Evolutionary conservation across 2,113 vertebrate species (phyloP).

Genomic region (Mormoops blainvillei): DNA sequence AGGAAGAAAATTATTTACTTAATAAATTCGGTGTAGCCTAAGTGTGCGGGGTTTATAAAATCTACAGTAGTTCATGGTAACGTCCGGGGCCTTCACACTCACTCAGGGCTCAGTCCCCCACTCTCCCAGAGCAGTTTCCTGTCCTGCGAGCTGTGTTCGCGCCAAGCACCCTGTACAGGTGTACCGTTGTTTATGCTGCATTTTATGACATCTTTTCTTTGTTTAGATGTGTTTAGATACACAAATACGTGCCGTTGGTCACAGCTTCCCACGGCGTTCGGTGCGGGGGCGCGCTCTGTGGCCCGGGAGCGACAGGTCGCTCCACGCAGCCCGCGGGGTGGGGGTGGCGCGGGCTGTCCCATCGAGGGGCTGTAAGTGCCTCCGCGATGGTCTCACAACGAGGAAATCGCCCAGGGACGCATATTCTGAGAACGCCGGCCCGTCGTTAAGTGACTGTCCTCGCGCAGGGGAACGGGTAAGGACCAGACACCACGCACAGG

Average conservation of each 20-base stretch:
- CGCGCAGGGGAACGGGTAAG: too few species aligned
- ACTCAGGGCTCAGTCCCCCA: too few species aligned
- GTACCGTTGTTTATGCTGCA: not conserved
- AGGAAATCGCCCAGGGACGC: not conserved
- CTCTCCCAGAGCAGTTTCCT: not conserved
- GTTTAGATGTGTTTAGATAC: not conserved
- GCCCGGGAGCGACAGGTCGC: accelerated
- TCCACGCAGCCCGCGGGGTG: not conserved
- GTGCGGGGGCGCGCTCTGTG: too few species aligned
- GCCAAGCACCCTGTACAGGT: not conserved
- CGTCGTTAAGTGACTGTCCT: not conserved
- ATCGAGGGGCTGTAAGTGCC: not conserved
- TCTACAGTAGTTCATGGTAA: not conserved
- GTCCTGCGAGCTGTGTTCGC: not conserved
- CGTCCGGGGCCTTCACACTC: too few species aligned
- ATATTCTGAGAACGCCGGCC: not conserved
- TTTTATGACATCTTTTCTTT: too few species aligned
- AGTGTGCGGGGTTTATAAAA: not conserved
- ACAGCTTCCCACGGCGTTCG: not conserved
- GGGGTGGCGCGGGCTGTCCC: not conserved
- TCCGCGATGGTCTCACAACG: not conserved
- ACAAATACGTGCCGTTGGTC: not conserved
- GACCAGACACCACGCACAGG: not conserved
- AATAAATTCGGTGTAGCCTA: not conserved
- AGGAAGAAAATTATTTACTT: not conserved